A percentile compares a stretch with the other conserved stretches of the same genome.
Evolutionary conservation across 2,797 vertebrate species (phyloP).

Genomic region (Bovichtus diacanthus): DNA sequence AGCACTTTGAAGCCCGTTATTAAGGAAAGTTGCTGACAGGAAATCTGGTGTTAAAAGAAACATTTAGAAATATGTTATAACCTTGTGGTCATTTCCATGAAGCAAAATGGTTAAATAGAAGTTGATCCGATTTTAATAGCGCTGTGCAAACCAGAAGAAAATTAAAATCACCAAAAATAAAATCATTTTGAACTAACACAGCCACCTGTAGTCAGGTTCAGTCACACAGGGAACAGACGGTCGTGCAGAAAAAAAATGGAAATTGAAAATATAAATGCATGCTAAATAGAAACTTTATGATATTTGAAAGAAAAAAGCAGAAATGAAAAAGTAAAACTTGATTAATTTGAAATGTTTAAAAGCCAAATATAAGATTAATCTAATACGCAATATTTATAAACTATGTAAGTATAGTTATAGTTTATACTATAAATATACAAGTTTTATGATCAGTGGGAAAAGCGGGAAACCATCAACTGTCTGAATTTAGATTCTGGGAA

Average conservation of each 20-base stretch:
- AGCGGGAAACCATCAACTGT: not conserved
- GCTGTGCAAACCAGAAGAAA: not conserved
- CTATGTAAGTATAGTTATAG: too few relatives aligned
- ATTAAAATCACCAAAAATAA: not conserved
- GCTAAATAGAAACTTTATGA: not conserved
- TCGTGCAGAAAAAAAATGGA: too few relatives aligned
- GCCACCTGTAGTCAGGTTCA: not conserved
- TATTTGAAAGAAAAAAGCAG: not conserved
- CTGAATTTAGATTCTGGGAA: not conserved
- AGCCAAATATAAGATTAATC: not conserved
- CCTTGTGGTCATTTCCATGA: not conserved
- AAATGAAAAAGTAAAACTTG: not conserved
- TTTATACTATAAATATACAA: too few relatives aligned
- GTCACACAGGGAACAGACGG: not conserved
- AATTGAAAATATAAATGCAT: not conserved
- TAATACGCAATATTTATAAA: not conserved
- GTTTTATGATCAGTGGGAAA: not conserved
- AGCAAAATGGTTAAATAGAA: not conserved
- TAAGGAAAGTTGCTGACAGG: too few relatives aligned
- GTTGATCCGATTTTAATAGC: not conserved
- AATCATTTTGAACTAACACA: not conserved
- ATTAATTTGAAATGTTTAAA: not conserved
- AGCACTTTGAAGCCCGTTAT: not conserved
- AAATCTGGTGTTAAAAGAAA: not conserved
- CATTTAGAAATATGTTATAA: not conserved